phyloP scores from a whole-genome alignment of 2,888 invertebrate genomes.

The Molanna angustata region DNA sequence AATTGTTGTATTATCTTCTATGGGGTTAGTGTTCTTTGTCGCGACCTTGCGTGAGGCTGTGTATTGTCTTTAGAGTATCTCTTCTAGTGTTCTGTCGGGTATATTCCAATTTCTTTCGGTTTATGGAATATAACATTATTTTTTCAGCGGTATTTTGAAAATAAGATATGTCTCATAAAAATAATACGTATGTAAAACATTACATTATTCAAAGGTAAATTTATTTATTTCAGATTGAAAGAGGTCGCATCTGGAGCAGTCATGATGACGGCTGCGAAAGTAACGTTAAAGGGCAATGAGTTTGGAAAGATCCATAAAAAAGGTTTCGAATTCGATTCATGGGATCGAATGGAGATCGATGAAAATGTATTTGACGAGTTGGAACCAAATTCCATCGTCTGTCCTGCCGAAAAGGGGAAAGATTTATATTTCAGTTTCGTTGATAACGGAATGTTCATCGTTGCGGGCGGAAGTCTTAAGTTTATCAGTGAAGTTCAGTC shows the following conservation, averaged over 20 bases:
- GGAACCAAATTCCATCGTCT: conserved; percentile 45
- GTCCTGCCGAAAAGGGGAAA: conserved; percentile 21
- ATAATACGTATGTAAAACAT: no score
- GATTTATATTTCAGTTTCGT: conserved; percentile 39
- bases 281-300: conserved; percentile 58
- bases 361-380: conserved; percentile 63
- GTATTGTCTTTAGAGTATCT: no score
- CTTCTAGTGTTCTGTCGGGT: no score
- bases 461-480: conserved; percentile 53
- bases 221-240: conserved; percentile 51
- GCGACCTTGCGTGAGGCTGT: no score
- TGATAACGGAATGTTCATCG: conserved; percentile 58
- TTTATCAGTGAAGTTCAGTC: conserved; percentile 48
- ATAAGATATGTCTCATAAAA: no score
- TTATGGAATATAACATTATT: no score
- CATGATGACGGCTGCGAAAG: conserved; percentile 60
- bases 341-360: conserved; percentile 62
- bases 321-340: conserved; percentile 64
- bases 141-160: no score
- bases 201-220: no score
- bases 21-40: no score
- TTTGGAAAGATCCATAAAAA: conserved; percentile 57
- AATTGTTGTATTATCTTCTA: no score
- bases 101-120: no score
- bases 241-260: conserved; percentile 62